Base-by-base conservation (phyloP, 2,113 vertebrate species). In the Orthonyx spaldingii region DNA sequence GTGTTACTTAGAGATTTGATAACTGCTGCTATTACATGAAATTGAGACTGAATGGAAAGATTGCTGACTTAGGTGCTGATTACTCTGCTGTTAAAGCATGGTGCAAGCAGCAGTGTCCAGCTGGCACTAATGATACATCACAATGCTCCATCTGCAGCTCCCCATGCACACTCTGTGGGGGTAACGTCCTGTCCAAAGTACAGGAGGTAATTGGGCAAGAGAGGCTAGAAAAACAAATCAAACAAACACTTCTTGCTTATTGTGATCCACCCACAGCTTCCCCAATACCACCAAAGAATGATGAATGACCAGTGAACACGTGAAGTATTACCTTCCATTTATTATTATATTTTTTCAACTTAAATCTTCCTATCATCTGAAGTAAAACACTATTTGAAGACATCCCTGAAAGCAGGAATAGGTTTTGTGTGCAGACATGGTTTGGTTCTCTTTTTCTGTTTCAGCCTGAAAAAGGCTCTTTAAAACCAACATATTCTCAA, bases 101-200 rank as follows among this genome's bases (percentile, higher is more conserved):
- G 12, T 65, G 66, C 57, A 80, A 89, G 59, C 75, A 85, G 63
- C 79, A 61, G 68, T 7, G 59, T 69, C 94, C 92, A 86, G 76
- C 80, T 89, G 87, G 68, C 68, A 57, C 24, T 55, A 66, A 57
- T 5, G 26, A 42, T 15, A 86, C 1, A 0, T 53, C 5, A 1
- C 77, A 87, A 3, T 0, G 5, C 18, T 95, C 72, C 84, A 69
- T 66, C 93, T 89, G 69, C 7, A 2, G 47, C 77, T 89, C 84
- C 15, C 37, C 57, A 23, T 3, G 18, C 0, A 0, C 9, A 22
- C 1, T 0, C 68, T 32, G 79, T 16, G 35, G 28, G 52, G 7
- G 19, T 9, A 84, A 49, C 7, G 27, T 70, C 55, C 64, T 84
- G 11, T 21, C 46, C 64, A 63, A 77, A 55, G 42, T 26, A 47